phyloP scores from a whole-genome alignment of 2,888 invertebrate genomes.

The Nebria brevicollis region DNA sequence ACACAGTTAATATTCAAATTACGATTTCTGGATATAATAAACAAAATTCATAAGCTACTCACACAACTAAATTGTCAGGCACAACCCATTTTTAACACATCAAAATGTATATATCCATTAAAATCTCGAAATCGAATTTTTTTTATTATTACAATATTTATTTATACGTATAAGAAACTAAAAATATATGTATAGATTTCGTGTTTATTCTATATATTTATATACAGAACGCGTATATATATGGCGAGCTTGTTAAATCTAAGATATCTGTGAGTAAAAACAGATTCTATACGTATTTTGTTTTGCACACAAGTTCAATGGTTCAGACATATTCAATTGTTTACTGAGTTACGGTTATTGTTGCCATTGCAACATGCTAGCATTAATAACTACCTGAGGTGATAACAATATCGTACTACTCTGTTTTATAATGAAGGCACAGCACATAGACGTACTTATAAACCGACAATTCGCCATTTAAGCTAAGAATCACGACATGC shows the following conservation, averaged over 20 bases:
- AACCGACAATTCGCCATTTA: too few species aligned
- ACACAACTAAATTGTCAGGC: too few species aligned
- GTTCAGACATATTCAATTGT: constrained; percentile 43
- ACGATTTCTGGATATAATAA: background rate
- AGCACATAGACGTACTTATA: constrained; percentile 3
- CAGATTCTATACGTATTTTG: background rate
- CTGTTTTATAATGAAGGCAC: constrained; percentile 12
- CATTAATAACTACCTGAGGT: constrained; percentile 44
- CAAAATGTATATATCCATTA: too few species aligned
- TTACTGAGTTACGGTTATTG: constrained; percentile 46
- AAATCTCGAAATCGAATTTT: too few species aligned
- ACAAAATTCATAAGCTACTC: too few species aligned
- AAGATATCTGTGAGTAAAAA: background rate
- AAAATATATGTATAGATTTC: too few species aligned
- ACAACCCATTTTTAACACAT: too few species aligned
- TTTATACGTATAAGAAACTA: too few species aligned
- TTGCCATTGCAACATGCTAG: constrained; percentile 29
- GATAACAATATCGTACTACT: constrained; percentile 45
- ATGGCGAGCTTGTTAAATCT: background rate
- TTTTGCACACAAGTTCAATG: constrained; percentile 5
- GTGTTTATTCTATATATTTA: background rate
- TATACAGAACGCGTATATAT: background rate
- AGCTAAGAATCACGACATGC: too few species aligned
- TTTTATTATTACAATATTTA: too few species aligned
- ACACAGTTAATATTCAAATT: constrained; percentile 26